Conservation (phyloP, 2,797 vertebrate genomes). For the Hirundo rustica region DNA sequence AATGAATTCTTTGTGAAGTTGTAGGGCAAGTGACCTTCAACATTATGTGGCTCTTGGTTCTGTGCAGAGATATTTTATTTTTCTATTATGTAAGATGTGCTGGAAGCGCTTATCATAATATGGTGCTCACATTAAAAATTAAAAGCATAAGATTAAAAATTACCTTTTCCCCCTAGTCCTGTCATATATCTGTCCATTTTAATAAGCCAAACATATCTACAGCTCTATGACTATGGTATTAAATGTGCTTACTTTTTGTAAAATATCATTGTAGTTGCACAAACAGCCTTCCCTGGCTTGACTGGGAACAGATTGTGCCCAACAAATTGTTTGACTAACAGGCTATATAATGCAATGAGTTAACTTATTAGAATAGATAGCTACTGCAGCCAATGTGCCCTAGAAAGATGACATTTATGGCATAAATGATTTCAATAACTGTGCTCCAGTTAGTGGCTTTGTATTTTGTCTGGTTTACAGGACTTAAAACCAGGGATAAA, state of each 20-base stretch:
- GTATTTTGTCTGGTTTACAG: not conserved
- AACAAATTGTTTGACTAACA: not conserved
- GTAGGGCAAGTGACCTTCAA: constrained; percentile 30
- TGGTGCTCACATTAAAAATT: constrained; percentile 22
- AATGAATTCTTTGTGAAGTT: constrained; percentile 52
- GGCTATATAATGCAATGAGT: constrained; percentile 32
- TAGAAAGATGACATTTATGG: constrained; percentile 21
- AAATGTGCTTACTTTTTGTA: constrained; percentile 49
- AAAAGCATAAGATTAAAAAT: constrained; percentile 37
- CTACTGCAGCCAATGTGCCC: not conserved
- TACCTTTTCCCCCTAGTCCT: constrained; percentile 12
- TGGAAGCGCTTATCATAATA: constrained; percentile 14
- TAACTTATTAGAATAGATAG: constrained; percentile 1
- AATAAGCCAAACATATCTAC: constrained; percentile 30
- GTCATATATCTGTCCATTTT: constrained; percentile 47
- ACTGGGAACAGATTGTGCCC: constrained; percentile 46
- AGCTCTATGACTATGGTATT: not conserved
- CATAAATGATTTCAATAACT: constrained; percentile 11
- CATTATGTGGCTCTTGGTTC: not conserved
- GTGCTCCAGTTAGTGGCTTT: not conserved
- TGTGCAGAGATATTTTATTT: constrained; percentile 17
- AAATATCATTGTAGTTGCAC: constrained; percentile 32
- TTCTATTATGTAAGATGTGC: constrained; percentile 7
- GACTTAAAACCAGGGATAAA: constrained; percentile 15
- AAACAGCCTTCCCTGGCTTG: constrained; percentile 14